phyloP scores from a whole-genome alignment of 2,113 vertebrate genomes.

The Coregonus clupeaformis region DNA sequence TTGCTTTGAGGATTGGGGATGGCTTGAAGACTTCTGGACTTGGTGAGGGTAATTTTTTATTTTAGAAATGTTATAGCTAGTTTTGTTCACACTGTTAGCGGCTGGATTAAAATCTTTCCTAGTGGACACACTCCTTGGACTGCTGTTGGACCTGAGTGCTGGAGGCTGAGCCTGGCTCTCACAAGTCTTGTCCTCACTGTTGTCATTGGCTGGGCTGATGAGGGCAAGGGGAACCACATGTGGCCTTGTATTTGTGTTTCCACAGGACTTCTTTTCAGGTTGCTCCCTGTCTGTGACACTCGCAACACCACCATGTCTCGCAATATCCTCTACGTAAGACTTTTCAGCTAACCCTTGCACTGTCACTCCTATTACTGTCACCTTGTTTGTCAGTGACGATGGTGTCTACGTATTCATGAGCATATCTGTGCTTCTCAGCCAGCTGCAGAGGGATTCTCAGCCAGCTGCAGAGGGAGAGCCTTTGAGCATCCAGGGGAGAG shows the following conservation, averaged over 20 bases:
- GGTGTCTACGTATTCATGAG: slow-evolving; percentile 77
- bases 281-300: not conserved
- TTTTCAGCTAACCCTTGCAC: slow-evolving; percentile 26
- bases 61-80: not conserved
- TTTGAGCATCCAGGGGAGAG: slow-evolving; percentile 56
- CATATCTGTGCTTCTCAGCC: slow-evolving; percentile 77
- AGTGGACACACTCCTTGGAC: not conserved
- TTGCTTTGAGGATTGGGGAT: slow-evolving; percentile 5
- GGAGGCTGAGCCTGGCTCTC: not conserved
- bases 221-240: slow-evolving; percentile 44
- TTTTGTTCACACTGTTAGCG: not conserved
- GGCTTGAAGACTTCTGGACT: not conserved
- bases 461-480: slow-evolving; percentile 72
- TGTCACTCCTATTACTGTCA: slow-evolving; percentile 17
- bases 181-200: not conserved
- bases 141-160: not conserved
- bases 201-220: not conserved
- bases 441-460: slow-evolving; percentile 78
- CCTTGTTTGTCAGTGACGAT: slow-evolving; percentile 15
- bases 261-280: not conserved
- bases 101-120: not conserved
- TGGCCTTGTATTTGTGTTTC: not conserved
- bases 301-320: not conserved
- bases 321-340: not conserved
- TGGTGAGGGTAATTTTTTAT: not conserved